A percentile compares a stretch with the other conserved stretches of the same genome.
Evolutionary conservation across 1,140 invertebrate species (phyloP).

Genomic region (Pseudomyrmex pallidus): DNA sequence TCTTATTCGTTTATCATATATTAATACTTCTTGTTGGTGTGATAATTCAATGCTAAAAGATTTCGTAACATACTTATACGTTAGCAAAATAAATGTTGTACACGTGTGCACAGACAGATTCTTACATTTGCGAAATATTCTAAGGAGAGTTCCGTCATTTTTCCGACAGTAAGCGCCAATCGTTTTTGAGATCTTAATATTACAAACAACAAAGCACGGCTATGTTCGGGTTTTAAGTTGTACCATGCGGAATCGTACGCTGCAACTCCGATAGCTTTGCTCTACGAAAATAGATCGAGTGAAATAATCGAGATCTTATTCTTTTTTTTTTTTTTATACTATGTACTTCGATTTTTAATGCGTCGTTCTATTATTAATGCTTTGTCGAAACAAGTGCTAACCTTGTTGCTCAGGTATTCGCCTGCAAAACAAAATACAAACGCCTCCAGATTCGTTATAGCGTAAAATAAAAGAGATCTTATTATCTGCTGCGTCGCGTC

Average conservation of each 20-base stretch:
- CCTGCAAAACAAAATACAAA: conserved; percentile 62
- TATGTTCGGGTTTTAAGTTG: conserved; percentile 44
- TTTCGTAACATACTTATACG: background rate
- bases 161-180: conserved; percentile 59
- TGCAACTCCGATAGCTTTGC: conserved; percentile 35
- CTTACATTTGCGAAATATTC: conserved; percentile 66
- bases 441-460: conserved; percentile 53
- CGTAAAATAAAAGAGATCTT: conserved; percentile 51
- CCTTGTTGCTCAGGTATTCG: conserved; percentile 60
- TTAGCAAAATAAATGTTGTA: background rate
- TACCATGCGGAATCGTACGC: conserved; percentile 61
- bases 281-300: conserved; percentile 30
- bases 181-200: conserved; percentile 59
- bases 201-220: conserved; percentile 44
- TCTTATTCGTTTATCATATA: too few relatives aligned
- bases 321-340: background rate
- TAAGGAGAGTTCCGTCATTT: conserved; percentile 58
- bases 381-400: conserved; percentile 27
- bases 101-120: background rate
- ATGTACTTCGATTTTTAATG: background rate
- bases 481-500: conserved; percentile 21
- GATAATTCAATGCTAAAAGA: too few relatives aligned
- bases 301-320: background rate
- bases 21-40: too few relatives aligned
- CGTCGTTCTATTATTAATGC: background rate